phyloP scores from a whole-genome alignment of 2,113 vertebrate species.

The Naja naja region DNA sequence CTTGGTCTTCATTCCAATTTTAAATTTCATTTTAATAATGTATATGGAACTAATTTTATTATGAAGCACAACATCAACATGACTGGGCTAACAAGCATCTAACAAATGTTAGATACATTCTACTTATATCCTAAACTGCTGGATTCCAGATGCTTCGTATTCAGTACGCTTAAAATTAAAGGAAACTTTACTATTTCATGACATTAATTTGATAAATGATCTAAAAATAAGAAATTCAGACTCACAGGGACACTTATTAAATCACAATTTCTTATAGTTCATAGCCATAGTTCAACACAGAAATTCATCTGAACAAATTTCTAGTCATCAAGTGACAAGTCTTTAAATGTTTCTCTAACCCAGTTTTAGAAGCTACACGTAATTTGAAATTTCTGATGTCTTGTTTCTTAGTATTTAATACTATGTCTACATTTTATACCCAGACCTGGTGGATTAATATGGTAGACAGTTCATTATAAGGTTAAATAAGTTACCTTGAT shows the following conservation, averaged over 20 bases:
- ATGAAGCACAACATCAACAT: neutral
- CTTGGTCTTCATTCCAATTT: neutral
- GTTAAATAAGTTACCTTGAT: neutral
- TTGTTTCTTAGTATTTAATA: neutral
- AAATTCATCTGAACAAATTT: neutral
- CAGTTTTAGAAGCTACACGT: neutral
- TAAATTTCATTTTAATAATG: neutral
- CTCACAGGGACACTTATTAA: neutral
- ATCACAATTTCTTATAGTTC: neutral
- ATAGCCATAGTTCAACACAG: neutral
- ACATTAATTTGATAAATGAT: neutral
- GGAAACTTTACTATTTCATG: neutral
- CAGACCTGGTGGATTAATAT: neutral
- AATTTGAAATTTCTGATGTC: neutral
- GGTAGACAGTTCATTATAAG: neutral
- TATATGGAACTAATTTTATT: neutral
- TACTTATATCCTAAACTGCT: neutral
- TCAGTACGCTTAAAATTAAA: neutral
- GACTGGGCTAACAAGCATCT: neutral
- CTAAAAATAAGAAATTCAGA: neutral
- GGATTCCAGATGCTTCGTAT: neutral
- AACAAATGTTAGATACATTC: neutral
- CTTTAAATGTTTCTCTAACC: neutral
- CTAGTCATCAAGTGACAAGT: neutral
- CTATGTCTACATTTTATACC: neutral